These are phyloP conservation scores for Drosophila burlai DNA, from an alignment of 1,140 invertebrate species.

Conservation along the genomic window DNA sequence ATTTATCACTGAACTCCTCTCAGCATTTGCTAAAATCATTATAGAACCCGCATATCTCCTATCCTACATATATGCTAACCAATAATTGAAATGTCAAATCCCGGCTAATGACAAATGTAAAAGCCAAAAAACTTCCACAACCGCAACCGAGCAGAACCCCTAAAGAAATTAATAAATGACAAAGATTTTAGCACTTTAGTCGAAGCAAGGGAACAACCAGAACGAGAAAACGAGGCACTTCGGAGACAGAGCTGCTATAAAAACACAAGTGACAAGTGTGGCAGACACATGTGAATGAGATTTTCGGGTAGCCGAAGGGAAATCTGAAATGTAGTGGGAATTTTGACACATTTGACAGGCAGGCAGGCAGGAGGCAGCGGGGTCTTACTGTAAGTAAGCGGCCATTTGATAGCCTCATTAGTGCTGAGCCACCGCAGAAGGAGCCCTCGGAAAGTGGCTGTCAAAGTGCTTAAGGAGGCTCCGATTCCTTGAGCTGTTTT, in stretches of 20 bases:
- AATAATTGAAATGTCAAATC: conserved; percentile 77
- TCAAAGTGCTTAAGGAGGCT: conserved; percentile 73
- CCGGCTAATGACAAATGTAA: conserved; percentile 73
- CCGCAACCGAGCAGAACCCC: conserved; percentile 35
- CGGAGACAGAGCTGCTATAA: conserved; percentile 66
- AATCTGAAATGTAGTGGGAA: conserved; percentile 61
- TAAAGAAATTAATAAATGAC: conserved; percentile 74
- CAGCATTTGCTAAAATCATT: conserved; percentile 51
- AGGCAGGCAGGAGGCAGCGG: conserved; percentile 6
- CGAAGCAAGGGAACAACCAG: neutral
- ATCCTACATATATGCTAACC: conserved; percentile 9
- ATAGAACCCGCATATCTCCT: conserved; percentile 44
- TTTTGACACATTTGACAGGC: conserved; percentile 81
- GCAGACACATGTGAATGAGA: conserved; percentile 65
- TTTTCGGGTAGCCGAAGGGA: conserved; percentile 45
- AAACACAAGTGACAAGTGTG: conserved; percentile 83
- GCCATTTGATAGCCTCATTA: conserved; percentile 84
- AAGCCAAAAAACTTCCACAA: conserved; percentile 42
- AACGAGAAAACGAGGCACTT: conserved; percentile 41
- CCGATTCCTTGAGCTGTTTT: conserved; percentile 52
- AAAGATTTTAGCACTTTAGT: conserved; percentile 79
- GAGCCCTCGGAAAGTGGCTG: conserved; percentile 55
- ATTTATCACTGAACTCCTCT: conserved; percentile 5
- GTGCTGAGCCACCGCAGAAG: conserved; percentile 69
- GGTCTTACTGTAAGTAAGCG: conserved; percentile 50